Conservation (phyloP, 1,140 invertebrate species). For the Ceratina australensis region DNA sequence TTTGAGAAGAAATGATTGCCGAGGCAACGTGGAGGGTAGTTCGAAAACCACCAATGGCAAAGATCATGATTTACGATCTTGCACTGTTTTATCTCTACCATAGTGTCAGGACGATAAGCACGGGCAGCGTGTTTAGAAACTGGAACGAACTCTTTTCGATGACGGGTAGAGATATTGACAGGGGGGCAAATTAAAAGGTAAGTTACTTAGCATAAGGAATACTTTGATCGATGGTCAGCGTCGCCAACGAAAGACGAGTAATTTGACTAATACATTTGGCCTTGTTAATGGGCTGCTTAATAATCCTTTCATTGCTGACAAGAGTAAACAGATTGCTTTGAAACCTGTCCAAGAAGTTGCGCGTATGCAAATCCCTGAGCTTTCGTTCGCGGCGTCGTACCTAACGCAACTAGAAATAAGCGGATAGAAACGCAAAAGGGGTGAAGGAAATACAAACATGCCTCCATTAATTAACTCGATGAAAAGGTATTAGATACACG, state of each 20-base stretch:
- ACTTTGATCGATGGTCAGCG: slow-evolving; percentile 22
- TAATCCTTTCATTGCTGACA: slow-evolving; percentile 31
- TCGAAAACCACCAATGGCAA: neutral
- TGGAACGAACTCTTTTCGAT: slow-evolving; percentile 19
- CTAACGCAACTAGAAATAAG: neutral
- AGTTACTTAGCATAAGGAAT: neutral
- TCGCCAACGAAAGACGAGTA: slow-evolving; percentile 22
- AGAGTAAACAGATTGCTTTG: slow-evolving; percentile 26
- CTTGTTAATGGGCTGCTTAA: slow-evolving; percentile 32
- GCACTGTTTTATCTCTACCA: neutral
- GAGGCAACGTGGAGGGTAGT: neutral
- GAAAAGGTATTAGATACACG: too few species aligned
- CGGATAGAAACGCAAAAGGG: neutral
- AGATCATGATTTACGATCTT: neutral
- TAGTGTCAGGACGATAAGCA: slow-evolving; percentile 17
- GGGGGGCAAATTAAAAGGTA: neutral
- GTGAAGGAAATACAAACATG: neutral
- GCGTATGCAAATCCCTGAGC: slow-evolving; percentile 5
- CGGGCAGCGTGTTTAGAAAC: slow-evolving; percentile 16
- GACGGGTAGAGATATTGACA: neutral
- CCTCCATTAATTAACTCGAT: slow-evolving; percentile 21
- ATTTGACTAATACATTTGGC: slow-evolving; percentile 32
- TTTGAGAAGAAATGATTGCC: too few species aligned
- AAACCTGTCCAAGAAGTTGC: slow-evolving; percentile 29
- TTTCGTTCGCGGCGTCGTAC: slow-evolving; percentile 1